Base-by-base conservation (phyloP, 2,113 vertebrate genomes). In the human (Homo sapiens) region DNA sequence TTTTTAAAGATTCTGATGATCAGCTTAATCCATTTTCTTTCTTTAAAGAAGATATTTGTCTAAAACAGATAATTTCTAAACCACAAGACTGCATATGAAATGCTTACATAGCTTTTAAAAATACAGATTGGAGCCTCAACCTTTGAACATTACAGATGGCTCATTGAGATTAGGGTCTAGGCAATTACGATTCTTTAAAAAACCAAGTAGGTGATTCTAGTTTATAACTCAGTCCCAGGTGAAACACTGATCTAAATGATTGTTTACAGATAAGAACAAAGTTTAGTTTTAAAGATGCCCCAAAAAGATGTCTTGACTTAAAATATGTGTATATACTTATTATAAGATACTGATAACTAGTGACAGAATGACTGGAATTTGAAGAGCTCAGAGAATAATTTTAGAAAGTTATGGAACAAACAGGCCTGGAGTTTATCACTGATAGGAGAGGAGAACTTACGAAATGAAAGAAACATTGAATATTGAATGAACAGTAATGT, bases 1-100 rank as follows among this genome's bases (percentile, higher is more conserved):
- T 52, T 89, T 89, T 79, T 93, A 66, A 97, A 92, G 73, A 92
- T 75, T 87, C 35, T 57, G n/a, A 48, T 72, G 20, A 81, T 84
- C 38, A 85, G 22, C 8, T 83, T 88, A 52, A 73, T 73, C 25
- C 40, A 55, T 76, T 70, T 27, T 6, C 59, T 22, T 90, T 72
- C 52, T 81, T 66, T 52, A 52, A 64, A 68, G 45, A 84, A 90
- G 9, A 13, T 75, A 52, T 48, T 40, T 89, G 14, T 61, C 20
- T 93, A 76, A 75, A 90, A 70, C 23, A 86, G 45, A 59, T 89
- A 68, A 78, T 78, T 80, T 12, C 83, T n/a, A 81, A 91, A 38
- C 38, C 27, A 30, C 3, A 23, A 11, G 20, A 16, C n/a, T 1
- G 32, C 17, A 8, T 10, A 45, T 66, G 17, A 91, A 83, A 80